Base-by-base conservation (phyloP, 1,140 invertebrate species). In the Nasonia longicornis region DNA sequence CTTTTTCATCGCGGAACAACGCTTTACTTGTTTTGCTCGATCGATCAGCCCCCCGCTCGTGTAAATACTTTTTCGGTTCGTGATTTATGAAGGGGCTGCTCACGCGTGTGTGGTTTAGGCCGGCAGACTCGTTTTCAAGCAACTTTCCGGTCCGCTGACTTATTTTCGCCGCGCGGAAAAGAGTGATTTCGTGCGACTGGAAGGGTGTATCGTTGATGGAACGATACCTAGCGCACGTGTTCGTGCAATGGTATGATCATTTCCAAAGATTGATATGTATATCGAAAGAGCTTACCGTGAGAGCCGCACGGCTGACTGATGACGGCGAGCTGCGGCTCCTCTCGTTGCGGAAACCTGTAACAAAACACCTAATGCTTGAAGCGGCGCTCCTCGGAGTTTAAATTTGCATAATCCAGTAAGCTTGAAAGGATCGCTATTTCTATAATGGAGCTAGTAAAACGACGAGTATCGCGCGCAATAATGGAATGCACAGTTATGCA, bases 91-190 rank as follows among this genome's bases (percentile, higher is more conserved):
- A 3, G 16, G 16, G 52, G 6, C 16, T 58, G 6, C 31, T 35
- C 31, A 3, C 31, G 31, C 31, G 31, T 26, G 52, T 26, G 69
- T 58, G 31, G 48, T 12, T 10, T 14, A 42, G 52, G n/a, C 64
- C 10, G 38, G 7, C 38, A 8, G 38, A 42, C 38, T 83, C 66
- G 75, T 83, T 83, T 80, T 80, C 79, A 75, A 84, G 35, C 66
- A 38, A 11, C 22, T 69, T 80, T n/a, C 52, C 52, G 4, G 52
- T 20, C 52, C 16, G 20, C 52, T 58, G 6, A 58, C 16, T 58
- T 58, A 20, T 58, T 58, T 58, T 20, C 7, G 6, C 52, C 20
- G 52, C 20, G 7, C 20, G 1, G 52, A 58, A 58, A 20, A 58
- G 52, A 58, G 14, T 58, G 52, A 58, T 58, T 58, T 20, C 52